phyloP scores from a whole-genome alignment of 2,888 invertebrate genomes.

The Carpatolechia fugitivella region DNA sequence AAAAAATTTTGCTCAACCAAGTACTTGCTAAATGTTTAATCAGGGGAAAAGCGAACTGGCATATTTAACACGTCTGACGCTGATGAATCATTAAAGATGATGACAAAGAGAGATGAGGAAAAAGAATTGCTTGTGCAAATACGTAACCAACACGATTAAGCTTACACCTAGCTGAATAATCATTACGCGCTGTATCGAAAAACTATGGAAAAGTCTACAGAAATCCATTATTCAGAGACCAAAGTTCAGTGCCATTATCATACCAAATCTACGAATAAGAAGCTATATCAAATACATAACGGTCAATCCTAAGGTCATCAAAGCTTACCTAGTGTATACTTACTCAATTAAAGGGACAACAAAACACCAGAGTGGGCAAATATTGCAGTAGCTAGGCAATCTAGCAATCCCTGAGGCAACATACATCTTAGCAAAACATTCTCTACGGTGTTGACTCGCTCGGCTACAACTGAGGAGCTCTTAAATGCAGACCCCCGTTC shows the following conservation, averaged over 20 bases:
- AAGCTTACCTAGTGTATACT: no score
- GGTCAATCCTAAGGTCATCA: no score
- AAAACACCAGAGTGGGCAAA: not conserved
- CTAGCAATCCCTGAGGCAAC: not conserved
- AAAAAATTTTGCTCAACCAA: no score
- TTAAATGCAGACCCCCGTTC: constrained; percentile 36
- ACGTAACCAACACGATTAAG: not conserved
- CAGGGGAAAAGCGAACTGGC: constrained; percentile 24
- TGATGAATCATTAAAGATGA: constrained; percentile 51
- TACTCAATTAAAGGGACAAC: no score
- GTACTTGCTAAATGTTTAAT: not conserved
- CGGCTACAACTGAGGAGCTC: constrained; percentile 26
- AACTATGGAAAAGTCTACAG: no score
- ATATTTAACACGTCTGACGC: constrained; percentile 24
- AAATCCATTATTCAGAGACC: no score
- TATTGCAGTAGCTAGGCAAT: not conserved
- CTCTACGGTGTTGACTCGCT: constrained; percentile 24
- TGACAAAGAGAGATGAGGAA: constrained; percentile 27
- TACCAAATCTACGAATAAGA: no score
- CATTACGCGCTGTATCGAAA: not conserved
- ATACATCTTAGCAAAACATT: not conserved
- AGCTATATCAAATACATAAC: no score
- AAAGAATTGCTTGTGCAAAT: not conserved
- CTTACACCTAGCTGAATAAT: not conserved
- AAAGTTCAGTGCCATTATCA: no score